These are phyloP conservation scores for Poecilia velifera DNA, from an alignment of 2,797 vertebrate species.

Conservation along the genomic window DNA sequence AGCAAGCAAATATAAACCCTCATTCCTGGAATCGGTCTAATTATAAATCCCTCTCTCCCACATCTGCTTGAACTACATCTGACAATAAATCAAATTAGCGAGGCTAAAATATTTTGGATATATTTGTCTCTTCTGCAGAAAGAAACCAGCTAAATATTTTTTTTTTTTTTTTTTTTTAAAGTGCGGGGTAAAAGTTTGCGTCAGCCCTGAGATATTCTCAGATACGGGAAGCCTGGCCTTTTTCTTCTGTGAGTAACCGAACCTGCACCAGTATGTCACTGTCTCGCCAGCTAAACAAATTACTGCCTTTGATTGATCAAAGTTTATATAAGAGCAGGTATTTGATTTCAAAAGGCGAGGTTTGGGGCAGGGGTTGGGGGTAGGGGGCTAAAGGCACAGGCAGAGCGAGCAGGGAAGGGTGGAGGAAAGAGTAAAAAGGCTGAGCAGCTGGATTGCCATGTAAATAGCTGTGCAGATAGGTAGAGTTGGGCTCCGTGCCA, in stretches of 20 bases:
- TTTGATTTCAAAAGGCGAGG: constrained; percentile 74
- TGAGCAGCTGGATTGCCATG: constrained; percentile 90
- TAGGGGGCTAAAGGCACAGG: constrained; percentile 43
- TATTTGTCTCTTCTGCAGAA: constrained; percentile 63
- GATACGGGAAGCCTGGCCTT: constrained; percentile 73
- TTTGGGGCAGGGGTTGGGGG: constrained; percentile 10
- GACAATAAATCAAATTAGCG: constrained; percentile 66
- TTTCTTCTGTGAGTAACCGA: constrained; percentile 68
- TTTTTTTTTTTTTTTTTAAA: neutral
- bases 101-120: constrained; percentile 53
- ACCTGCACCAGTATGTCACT: constrained; percentile 73
- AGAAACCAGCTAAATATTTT: constrained; percentile 52
- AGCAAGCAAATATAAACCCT: constrained; percentile 64
- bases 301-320: constrained; percentile 79
- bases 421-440: constrained; percentile 48
- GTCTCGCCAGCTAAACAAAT: constrained; percentile 79
- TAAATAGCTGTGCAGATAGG: constrained; percentile 97
- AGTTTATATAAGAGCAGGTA: constrained; percentile 74
- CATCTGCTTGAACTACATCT: constrained; percentile 50
- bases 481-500: constrained; percentile 88
- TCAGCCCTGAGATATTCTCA: constrained; percentile 71
- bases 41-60: constrained; percentile 59
- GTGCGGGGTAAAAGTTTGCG: constrained; percentile 58
- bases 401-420: constrained; percentile 31
- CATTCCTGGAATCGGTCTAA: constrained; percentile 60